Evolutionary conservation across 2,888 invertebrate genomes (phyloP).

Genomic region (Drosophila phalerata): DNA sequence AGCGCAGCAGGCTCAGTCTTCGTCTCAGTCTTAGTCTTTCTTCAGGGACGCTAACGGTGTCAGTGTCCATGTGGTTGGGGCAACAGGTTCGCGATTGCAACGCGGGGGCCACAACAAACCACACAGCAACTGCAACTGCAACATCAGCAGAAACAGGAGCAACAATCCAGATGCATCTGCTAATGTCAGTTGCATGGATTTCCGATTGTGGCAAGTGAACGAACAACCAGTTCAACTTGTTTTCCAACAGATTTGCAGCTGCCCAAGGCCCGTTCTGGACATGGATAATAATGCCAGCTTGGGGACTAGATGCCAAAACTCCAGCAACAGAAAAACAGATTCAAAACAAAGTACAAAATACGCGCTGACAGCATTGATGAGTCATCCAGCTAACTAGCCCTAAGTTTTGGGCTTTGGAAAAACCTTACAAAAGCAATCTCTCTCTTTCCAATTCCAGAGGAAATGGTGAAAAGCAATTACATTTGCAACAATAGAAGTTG

Average conservation of each 20-base stretch:
- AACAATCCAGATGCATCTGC: conserved; percentile 39
- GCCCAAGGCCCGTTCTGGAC: conserved; percentile 37
- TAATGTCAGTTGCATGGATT: conserved; percentile 70
- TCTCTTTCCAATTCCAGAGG: conserved; percentile 33
- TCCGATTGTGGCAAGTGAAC: conserved; percentile 61
- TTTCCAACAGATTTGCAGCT: conserved; percentile 71
- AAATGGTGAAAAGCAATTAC: conserved; percentile 68
- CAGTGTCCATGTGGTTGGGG: conserved; percentile 30
- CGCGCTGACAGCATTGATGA: conserved; percentile 57
- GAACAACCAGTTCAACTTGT: conserved; percentile 76
- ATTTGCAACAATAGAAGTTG: conserved; percentile 71
- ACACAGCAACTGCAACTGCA: conserved; percentile 18
- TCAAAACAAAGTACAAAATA: conserved; percentile 7
- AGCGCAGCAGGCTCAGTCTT: conserved; percentile 38
- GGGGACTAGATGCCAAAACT: conserved; percentile 13
- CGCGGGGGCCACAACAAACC: conserved; percentile 43
- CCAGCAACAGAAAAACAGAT: conserved; percentile 2
- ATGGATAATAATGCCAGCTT: conserved; percentile 25
- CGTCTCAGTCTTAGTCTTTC: neutral
- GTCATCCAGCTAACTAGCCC: conserved; percentile 58
- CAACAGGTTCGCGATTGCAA: conserved; percentile 61
- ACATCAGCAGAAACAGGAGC: conserved; percentile 8
- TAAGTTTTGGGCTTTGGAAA: conserved; percentile 18
- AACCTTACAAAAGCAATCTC: conserved; percentile 18
- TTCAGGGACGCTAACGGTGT: conserved; percentile 67